phyloP scores from a whole-genome alignment of 2,888 invertebrate species.

The Synanthedon tipuliformis region DNA sequence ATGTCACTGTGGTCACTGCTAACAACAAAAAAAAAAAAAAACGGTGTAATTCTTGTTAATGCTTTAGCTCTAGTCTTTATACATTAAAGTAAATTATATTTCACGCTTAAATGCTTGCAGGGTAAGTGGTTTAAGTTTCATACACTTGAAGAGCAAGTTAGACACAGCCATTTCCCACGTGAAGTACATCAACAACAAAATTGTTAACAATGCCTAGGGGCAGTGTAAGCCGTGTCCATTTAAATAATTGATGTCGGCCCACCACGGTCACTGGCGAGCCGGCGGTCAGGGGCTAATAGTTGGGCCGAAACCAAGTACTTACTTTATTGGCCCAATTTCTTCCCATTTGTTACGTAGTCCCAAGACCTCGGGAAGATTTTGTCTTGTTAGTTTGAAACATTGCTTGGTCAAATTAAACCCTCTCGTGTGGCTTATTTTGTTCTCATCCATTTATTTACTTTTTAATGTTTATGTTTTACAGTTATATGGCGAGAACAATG shows the following conservation, averaged over 20 bases:
- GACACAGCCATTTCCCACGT: neutral
- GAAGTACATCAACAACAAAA: slow-evolving; percentile 10
- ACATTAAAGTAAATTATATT: too few species aligned
- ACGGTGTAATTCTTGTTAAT: too few species aligned
- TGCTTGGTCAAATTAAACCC: slow-evolving; percentile 11
- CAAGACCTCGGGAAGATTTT: slow-evolving; percentile 22
- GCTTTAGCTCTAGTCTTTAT: too few species aligned
- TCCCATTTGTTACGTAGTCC: slow-evolving; percentile 35
- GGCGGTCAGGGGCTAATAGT: slow-evolving; percentile 55
- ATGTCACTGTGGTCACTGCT: too few species aligned
- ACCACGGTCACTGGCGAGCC: slow-evolving; percentile 11
- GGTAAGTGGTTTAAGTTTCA: neutral
- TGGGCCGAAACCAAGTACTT: slow-evolving; percentile 53
- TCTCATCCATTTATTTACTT: neutral
- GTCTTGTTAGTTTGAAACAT: slow-evolving; percentile 24
- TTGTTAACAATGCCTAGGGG: slow-evolving; percentile 26
- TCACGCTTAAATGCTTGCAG: neutral
- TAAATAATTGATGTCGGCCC: slow-evolving; percentile 49
- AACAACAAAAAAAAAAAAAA: too few species aligned
- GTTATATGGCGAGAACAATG: too few species aligned
- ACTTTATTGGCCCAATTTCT: slow-evolving; percentile 53
- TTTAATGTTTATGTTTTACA: too few species aligned
- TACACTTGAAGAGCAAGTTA: neutral
- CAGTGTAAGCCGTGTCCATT: slow-evolving; percentile 35
- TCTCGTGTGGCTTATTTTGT: neutral